These are phyloP conservation scores for Melolontha melolontha DNA, from an alignment of 2,888 invertebrate genomes.

Conservation along the genomic window DNA sequence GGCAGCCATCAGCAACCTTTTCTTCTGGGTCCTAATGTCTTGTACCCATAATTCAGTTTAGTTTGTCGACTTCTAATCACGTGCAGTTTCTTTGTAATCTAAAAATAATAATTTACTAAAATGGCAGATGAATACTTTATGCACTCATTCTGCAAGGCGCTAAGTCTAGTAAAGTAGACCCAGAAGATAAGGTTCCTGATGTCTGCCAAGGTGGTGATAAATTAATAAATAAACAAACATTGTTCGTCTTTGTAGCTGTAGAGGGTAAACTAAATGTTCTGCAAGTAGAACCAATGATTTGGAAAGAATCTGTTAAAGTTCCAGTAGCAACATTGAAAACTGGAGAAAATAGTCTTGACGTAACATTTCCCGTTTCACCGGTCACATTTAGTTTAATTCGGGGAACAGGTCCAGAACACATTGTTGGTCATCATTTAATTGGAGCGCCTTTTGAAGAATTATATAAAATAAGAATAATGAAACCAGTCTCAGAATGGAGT, in stretches of 20 bases:
- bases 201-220: constrained; percentile 82
- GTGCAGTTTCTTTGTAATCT: constrained; percentile 67
- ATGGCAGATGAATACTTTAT: constrained; percentile 91
- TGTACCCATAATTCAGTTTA: constrained; percentile 53
- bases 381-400: constrained; percentile 81
- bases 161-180: constrained; percentile 83
- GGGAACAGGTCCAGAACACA: constrained; percentile 84
- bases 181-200: constrained; percentile 78
- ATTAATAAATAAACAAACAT: constrained; percentile 83
- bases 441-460: constrained; percentile 81
- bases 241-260: constrained; percentile 84
- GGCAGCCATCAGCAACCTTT: constrained; percentile 76
- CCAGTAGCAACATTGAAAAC: constrained; percentile 86
- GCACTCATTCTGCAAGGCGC: constrained; percentile 82
- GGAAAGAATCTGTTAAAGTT: constrained; percentile 83
- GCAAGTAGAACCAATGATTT: constrained; percentile 84
- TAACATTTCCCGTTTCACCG: constrained; percentile 89
- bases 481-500: too few species aligned
- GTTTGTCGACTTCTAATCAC: constrained; percentile 61
- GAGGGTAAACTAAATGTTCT: constrained; percentile 84
- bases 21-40: constrained; percentile 72
- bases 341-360: constrained; percentile 81
- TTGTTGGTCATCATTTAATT: constrained; percentile 85
- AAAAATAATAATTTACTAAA: constrained; percentile 73
- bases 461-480: too few species aligned